Base-by-base conservation (phyloP, 2,113 vertebrate genomes). In the Sylvilagus bachmani region DNA sequence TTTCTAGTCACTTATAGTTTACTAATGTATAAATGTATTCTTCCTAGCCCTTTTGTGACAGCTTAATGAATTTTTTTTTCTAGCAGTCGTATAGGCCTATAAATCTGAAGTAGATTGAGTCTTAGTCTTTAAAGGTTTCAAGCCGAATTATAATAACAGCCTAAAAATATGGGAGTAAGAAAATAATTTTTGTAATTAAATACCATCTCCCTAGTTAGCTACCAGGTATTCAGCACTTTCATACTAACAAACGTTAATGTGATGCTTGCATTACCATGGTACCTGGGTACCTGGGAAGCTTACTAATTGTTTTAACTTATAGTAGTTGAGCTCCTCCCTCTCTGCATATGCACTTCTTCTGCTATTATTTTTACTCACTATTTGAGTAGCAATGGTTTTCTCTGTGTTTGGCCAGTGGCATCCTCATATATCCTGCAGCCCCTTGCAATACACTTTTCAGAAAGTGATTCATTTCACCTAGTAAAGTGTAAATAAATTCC, bases 101-200 rank as follows among this genome's bases (percentile, higher is more conserved):
- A 90, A 93, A 89, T 83, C 77, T 58, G 82, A 84, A 90, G 36
- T 85, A 83, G 66, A 83, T 69, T 79, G 70, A 92, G 53, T 89
- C 44, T 92, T 70, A 82, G 10, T 89, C 88, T 93, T 93, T 82
- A 62, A 96, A 83, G 36, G 82, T 82, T 86, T 86, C 85, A 85
- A 79, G 17, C 2, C n/a, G 79, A 70, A 86, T 77, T 82, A n/a
- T 53, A 91, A 86, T 31, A 49, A 74, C 17, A 36, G 44, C 6
- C 66, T 38, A 22, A 36, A 64, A 86, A 80, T 58, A 92, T 5
- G 19, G 31, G 29, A 64, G 29, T 55, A 64, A 69, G 49, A 86
- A 91, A 74, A 29, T 62, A 51, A 83, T 64, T 62, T 93, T 83
- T 92, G 27, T 86, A 67, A 67, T 69, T 78, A 80, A 55, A 49